Evolutionary conservation across 2,888 invertebrate genomes (phyloP).

Genomic region (Seladonia tumulorum): DNA sequence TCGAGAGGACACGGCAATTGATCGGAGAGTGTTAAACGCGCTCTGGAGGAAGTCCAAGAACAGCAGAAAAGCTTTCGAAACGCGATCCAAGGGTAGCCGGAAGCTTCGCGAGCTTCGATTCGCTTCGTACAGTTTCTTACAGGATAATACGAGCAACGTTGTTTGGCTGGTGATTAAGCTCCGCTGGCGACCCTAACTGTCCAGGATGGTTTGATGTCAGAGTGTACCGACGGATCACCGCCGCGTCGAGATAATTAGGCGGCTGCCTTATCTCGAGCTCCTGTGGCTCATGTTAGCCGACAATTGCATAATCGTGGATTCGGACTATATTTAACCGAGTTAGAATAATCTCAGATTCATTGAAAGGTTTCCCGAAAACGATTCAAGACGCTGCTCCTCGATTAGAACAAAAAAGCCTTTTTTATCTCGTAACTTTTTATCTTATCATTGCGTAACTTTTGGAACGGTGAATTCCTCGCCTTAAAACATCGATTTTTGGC

Average conservation of each 20-base stretch:
- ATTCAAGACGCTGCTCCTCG: background rate
- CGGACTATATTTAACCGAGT: background rate
- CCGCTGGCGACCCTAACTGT: background rate
- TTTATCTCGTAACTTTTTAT: too few relatives aligned
- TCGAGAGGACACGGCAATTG: background rate
- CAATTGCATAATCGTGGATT: background rate
- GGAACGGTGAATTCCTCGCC: too few relatives aligned
- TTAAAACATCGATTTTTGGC: too few relatives aligned
- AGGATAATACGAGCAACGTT: background rate
- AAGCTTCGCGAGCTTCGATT: background rate
- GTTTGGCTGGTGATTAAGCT: background rate
- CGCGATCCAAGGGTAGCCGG: constrained; percentile 8
- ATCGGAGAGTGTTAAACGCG: constrained; percentile 10
- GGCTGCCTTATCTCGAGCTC: background rate
- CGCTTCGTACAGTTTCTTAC: background rate
- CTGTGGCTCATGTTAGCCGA: background rate
- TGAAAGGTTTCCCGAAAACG: background rate
- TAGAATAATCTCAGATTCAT: background rate
- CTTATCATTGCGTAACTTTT: too few relatives aligned
- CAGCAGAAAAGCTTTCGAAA: constrained; percentile 14
- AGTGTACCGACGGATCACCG: background rate
- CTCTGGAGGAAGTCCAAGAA: background rate
- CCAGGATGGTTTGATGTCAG: background rate
- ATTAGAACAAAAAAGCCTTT: too few relatives aligned
- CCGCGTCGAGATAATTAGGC: background rate